Percentiles rank a stretch among this genome's conserved stretches.
These are phyloP conservation scores for Ormyrus thymus DNA, from an alignment of 2,888 invertebrate genomes.

Conservation along the genomic window DNA sequence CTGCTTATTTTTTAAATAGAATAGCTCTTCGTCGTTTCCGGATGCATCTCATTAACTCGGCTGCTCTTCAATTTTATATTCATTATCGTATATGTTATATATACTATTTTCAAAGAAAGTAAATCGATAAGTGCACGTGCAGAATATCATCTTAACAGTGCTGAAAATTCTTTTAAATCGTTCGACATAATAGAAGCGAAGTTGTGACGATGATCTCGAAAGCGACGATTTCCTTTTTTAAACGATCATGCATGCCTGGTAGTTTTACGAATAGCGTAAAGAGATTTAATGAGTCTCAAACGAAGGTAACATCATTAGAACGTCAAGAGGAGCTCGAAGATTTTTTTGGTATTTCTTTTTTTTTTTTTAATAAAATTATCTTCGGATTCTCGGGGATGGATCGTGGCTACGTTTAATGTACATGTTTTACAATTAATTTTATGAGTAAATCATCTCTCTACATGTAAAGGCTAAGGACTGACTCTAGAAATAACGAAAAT, in stretches of 20 bases:
- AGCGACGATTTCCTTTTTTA: constrained; percentile 30
- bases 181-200: constrained; percentile 10
- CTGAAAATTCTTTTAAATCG: constrained; percentile 3
- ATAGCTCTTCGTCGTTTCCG: constrained; percentile 31
- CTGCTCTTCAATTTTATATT: neutral
- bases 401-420: constrained; percentile 29
- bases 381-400: constrained; percentile 21
- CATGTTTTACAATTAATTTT: constrained; percentile 17
- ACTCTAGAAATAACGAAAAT: neutral
- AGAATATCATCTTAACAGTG: constrained; percentile 36
- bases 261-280: neutral
- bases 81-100: neutral
- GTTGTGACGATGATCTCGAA: constrained; percentile 36
- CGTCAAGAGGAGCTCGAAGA: constrained; percentile 10
- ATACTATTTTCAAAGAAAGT: constrained; percentile 12
- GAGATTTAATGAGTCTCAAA: neutral
- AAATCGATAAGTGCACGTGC: constrained; percentile 16
- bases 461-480: neutral
- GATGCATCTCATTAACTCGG: constrained; percentile 23
- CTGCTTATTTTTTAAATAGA: constrained; percentile 12
- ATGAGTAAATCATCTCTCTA: neutral
- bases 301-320: constrained; percentile 7
- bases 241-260: neutral
- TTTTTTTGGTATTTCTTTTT: constrained; percentile 19
- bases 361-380: constrained; percentile 5